Evolutionary conservation across 1,140 invertebrate species (phyloP).

Genomic region (Sipha flava): DNA sequence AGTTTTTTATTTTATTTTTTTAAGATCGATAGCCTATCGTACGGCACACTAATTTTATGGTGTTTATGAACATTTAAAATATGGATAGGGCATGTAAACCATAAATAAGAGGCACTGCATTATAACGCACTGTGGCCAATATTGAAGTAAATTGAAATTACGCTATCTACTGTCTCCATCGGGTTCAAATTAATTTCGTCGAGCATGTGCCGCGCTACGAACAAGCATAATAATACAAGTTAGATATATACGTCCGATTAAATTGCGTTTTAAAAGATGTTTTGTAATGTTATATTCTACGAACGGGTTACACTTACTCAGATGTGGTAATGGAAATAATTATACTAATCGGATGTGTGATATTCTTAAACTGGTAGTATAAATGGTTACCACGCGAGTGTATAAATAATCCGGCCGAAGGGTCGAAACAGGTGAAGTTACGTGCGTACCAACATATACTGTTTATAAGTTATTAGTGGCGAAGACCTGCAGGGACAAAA

Average conservation of each 20-base stretch:
- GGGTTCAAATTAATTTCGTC: background rate
- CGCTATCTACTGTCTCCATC: background rate
- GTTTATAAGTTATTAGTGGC: background rate
- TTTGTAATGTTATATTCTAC: background rate
- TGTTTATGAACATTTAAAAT: no score
- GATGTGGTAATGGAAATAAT: background rate
- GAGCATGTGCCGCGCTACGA: no score
- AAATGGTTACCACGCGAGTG: background rate
- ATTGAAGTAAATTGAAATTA: background rate
- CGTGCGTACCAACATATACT: no score
- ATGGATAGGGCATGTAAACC: no score
- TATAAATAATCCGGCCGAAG: no score
- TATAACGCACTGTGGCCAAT: no score
- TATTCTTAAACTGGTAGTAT: no score
- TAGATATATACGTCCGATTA: background rate
- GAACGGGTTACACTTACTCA: background rate
- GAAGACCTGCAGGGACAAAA: background rate
- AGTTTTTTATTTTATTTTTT: no score
- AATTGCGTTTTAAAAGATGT: background rate
- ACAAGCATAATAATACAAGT: background rate
- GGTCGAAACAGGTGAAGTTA: background rate
- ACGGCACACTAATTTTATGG: no score
- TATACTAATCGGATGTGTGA: background rate
- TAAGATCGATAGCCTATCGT: no score
- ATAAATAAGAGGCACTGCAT: no score